Evolutionary conservation across 30 jellyfish, hydroid and myxozoan species (phyloP).

Genomic region (Hydractinia echinata): DNA sequence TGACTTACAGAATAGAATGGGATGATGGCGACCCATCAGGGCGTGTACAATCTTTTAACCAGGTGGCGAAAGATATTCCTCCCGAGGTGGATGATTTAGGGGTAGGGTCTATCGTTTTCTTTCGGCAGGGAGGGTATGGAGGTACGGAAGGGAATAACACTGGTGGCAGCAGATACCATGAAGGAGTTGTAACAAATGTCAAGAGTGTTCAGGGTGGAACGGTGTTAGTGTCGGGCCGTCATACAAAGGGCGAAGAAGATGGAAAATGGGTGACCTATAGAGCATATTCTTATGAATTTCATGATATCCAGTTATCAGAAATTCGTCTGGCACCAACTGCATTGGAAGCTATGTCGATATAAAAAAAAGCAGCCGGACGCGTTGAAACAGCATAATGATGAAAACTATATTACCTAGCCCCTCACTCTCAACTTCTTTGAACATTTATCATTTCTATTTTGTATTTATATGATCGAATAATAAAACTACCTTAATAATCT

Average conservation of each 20-base stretch:
- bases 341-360: conserved; percentile 45
- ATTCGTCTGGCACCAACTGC: conserved; percentile 80
- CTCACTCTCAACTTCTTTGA: no score
- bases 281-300: conserved; percentile 42
- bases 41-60: conserved; percentile 47
- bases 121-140: conserved; percentile 65
- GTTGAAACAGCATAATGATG: no score
- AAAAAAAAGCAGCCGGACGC: not conserved
- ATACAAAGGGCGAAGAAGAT: conserved; percentile 57
- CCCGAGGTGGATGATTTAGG: conserved; percentile 77
- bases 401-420: no score
- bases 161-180: conserved; percentile 75
- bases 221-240: conserved; percentile 41
- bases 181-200: conserved; percentile 55
- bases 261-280: conserved; percentile 59
- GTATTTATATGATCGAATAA: no score
- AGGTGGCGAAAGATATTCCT: conserved; percentile 51
- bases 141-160: conserved; percentile 63
- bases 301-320: conserved; percentile 33
- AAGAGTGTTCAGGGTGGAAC: conserved; percentile 2
- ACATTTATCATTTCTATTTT: no score
- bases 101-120: conserved; percentile 62
- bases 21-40: conserved; percentile 84
- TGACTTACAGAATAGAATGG: conserved; percentile 71
- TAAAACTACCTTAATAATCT: no score